phyloP scores from a whole-genome alignment of 2,797 vertebrate genomes.

The Tenualosa ilisha region DNA sequence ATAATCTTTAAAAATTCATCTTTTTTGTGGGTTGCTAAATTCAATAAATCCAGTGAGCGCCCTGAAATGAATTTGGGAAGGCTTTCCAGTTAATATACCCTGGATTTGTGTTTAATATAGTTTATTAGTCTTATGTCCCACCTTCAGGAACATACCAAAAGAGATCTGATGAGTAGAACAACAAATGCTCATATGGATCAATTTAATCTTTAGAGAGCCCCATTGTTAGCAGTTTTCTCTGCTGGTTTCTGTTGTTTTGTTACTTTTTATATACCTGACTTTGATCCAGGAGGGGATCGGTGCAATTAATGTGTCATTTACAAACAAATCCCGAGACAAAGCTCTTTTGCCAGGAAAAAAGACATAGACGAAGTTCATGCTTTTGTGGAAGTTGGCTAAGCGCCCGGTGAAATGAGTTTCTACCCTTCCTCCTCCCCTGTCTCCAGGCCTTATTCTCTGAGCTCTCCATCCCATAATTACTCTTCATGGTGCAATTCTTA shows the following conservation, averaged over 20 bases:
- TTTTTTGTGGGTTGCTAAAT: neutral
- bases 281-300: neutral
- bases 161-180: neutral
- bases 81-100: conserved; percentile 10
- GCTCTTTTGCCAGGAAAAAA: neutral
- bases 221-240: neutral
- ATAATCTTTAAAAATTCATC: conserved; percentile 37
- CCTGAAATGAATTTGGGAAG: neutral
- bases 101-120: conserved; percentile 1
- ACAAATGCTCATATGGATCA: neutral
- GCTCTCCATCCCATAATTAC: neutral
- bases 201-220: neutral
- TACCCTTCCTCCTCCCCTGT: neutral
- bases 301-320: conserved; percentile 21
- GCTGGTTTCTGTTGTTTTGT: neutral
- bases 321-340: neutral
- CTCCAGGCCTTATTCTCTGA: neutral
- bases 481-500: neutral
- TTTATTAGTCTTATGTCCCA: neutral
- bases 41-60: neutral
- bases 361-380: neutral
- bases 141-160: neutral
- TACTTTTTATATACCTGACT: neutral
- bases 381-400: neutral
- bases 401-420: neutral